Conservation (phyloP, 2,888 invertebrate species). For the Pseudanteris insignis region DNA sequence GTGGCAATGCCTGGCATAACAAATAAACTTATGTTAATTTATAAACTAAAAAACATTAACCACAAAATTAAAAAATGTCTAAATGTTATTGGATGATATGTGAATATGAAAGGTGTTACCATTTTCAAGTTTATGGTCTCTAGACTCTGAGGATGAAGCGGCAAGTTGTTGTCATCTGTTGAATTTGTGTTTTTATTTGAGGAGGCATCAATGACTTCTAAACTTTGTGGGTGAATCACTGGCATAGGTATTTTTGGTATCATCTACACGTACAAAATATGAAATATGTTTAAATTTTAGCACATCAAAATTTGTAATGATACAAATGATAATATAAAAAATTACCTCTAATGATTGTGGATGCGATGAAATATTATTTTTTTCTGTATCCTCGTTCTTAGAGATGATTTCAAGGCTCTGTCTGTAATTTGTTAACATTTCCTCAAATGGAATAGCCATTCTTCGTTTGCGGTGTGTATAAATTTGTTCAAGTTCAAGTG, state of each 20-base stretch:
- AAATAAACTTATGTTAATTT: no score
- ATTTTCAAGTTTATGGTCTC: constrained; percentile 73
- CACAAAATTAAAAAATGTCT: no score
- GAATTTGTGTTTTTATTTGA: constrained; percentile 59
- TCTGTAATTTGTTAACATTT: constrained; percentile 56
- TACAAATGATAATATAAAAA: background rate
- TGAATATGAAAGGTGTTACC: no score
- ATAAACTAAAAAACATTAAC: no score
- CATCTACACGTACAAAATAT: constrained; percentile 50
- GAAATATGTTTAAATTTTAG: background rate
- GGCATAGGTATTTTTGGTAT: constrained; percentile 60
- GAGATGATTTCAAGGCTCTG: constrained; percentile 63
- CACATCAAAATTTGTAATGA: background rate
- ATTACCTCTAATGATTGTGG: constrained; percentile 61
- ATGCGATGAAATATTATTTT: constrained; percentile 63
- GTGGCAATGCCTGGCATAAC: constrained; percentile 60
- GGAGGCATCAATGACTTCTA: constrained; percentile 62
- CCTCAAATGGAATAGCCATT: background rate
- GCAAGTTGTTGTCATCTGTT: constrained; percentile 70
- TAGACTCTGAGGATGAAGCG: constrained; percentile 83
- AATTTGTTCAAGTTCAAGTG: constrained; percentile 68
- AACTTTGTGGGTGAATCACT: constrained; percentile 63
- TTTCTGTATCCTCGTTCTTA: constrained; percentile 60
- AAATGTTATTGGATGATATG: no score
- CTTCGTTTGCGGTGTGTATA: constrained; percentile 53